phyloP scores from a whole-genome alignment of 2,888 invertebrate species.

The Gordius sp. region DNA sequence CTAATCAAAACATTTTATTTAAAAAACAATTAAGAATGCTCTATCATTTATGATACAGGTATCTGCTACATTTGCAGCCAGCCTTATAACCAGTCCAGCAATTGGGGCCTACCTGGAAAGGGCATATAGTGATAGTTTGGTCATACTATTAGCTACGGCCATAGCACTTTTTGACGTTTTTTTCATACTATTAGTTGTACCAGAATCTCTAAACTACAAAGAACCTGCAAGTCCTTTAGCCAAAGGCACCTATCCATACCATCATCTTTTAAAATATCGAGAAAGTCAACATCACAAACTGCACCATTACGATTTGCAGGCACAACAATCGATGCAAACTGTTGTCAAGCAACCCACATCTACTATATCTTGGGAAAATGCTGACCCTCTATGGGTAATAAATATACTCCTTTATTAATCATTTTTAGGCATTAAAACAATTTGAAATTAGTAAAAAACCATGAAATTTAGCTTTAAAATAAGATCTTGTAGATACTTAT shows the following conservation, averaged over 20 bases:
- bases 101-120: slow-evolving; percentile 47
- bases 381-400: slow-evolving; percentile 5
- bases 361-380: slow-evolving; percentile 1
- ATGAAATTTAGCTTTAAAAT: too few species aligned
- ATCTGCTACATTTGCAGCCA: slow-evolving; percentile 95
- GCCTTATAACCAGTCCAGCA: slow-evolving; percentile 90
- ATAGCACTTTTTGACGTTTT: slow-evolving; percentile 84
- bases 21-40: background rate
- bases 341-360: too few species aligned
- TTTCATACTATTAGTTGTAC: slow-evolving; percentile 87
- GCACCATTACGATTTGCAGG: too few species aligned
- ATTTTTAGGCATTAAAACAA: too few species aligned
- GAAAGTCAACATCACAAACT: too few species aligned
- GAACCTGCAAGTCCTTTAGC: too few species aligned
- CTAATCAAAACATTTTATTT: background rate
- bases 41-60: slow-evolving; percentile 29
- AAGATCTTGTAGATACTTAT: too few species aligned
- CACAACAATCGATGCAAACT: too few species aligned
- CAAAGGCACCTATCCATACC: too few species aligned
- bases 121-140: slow-evolving; percentile 51
- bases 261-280: too few species aligned
- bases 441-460: too few species aligned
- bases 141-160: slow-evolving; percentile 71
- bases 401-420: background rate
- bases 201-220: slow-evolving; percentile 86